These are phyloP conservation scores for Chinchilla lanigera DNA, from an alignment of 2,113 vertebrate species.

Conservation along the genomic window DNA sequence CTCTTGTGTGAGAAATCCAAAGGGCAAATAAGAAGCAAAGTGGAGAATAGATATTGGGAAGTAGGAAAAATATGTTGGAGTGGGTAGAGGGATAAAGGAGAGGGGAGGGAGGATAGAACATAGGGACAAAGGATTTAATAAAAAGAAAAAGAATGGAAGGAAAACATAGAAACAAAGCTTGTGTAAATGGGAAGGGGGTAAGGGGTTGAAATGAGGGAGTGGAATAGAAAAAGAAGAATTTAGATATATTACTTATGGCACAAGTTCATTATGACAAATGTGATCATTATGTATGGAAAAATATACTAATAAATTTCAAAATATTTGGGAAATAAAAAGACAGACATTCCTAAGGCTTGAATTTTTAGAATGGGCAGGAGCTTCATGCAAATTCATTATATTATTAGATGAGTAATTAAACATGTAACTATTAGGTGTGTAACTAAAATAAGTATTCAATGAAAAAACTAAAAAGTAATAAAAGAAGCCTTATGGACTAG, in stretches of 20 bases:
- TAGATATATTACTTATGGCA: not conserved
- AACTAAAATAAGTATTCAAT: not conserved
- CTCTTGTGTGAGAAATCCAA: not conserved
- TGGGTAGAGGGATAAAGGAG: not conserved
- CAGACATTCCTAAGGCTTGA: not conserved
- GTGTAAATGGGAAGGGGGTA: not conserved
- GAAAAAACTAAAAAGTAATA: not conserved
- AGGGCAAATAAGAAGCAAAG: not conserved
- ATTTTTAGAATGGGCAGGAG: not conserved
- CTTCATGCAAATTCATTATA: not conserved
- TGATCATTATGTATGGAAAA: not conserved
- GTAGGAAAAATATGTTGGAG: not conserved
- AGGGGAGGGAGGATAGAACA: not conserved
- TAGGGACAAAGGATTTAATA: not conserved
- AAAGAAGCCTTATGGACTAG: not conserved
- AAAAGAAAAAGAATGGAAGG: not conserved
- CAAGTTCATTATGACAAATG: not conserved
- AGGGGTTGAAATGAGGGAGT: not conserved
- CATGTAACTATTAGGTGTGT: not conserved
- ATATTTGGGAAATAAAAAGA: not conserved
- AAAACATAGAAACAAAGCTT: not conserved
- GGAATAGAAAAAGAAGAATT: not conserved
- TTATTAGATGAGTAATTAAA: not conserved
- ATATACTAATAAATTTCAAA: not conserved
- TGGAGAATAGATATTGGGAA: not conserved